phyloP scores from a whole-genome alignment of 2,113 vertebrate species.

The Phoenicopterus ruber region DNA sequence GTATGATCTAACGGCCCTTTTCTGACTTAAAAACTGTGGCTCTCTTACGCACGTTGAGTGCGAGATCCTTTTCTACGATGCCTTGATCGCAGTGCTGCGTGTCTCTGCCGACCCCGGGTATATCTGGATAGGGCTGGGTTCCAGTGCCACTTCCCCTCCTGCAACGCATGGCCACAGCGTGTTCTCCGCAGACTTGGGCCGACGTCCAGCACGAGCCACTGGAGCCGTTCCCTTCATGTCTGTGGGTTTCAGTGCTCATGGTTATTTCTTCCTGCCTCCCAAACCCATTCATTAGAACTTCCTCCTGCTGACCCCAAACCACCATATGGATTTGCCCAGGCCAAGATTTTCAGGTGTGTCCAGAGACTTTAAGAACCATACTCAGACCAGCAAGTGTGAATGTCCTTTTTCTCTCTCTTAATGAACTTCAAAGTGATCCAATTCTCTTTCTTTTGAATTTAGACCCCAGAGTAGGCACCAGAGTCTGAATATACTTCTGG shows the following conservation, averaged over 20 bases:
- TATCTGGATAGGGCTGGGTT: neutral
- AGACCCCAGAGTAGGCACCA: neutral
- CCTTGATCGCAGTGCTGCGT: neutral
- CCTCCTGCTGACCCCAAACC: neutral
- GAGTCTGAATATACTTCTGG: neutral
- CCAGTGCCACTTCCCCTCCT: neutral
- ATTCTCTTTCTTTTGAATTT: neutral
- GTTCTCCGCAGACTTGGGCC: neutral
- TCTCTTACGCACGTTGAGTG: neutral
- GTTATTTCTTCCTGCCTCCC: neutral
- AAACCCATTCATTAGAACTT: neutral
- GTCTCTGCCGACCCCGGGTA: neutral
- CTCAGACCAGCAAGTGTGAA: neutral
- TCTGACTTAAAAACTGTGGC: neutral
- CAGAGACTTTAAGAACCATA: neutral
- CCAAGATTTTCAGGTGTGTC: neutral
- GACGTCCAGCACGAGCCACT: fast-evolving
- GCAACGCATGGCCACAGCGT: too few species aligned
- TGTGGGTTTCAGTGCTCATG: fast-evolving
- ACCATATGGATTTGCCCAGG: neutral
- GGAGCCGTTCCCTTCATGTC: neutral
- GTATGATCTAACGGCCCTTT: neutral
- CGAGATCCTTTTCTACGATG: neutral
- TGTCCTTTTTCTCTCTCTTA: neutral
- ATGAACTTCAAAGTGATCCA: neutral